Percentiles rank a stretch among this genome's conserved stretches.
Conservation (phyloP, 2,113 vertebrate species). For the Aspiorhynchus laticeps region DNA sequence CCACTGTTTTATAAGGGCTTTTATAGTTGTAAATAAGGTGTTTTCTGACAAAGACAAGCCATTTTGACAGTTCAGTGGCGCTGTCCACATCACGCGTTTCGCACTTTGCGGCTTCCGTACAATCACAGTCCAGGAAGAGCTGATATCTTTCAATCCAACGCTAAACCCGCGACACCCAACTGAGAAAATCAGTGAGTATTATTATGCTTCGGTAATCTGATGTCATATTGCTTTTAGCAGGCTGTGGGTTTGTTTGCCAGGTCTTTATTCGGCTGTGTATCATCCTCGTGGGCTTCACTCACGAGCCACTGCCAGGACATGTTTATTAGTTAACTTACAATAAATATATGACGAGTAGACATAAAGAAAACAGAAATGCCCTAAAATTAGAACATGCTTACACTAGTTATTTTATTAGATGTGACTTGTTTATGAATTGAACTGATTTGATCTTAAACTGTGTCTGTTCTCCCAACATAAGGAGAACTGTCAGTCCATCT, state of each 20-base stretch:
- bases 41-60: background rate
- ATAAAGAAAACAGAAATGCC: background rate
- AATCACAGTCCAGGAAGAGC: constrained; percentile 39
- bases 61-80: background rate
- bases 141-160: background rate
- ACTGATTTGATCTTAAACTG: background rate
- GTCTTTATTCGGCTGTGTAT: background rate
- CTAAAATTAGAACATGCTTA: background rate
- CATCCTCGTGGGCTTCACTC: constrained; percentile 4
- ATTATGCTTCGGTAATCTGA: background rate
- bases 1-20: background rate
- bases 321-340: background rate
- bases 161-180: background rate
- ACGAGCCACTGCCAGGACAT: background rate
- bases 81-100: background rate
- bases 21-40: background rate
- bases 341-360: background rate
- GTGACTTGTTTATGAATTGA: background rate
- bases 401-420: background rate
- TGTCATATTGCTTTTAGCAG: background rate
- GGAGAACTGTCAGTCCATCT: background rate
- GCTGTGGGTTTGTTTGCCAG: background rate
- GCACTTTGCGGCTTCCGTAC: constrained; percentile 47
- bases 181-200: background rate
- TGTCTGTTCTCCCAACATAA: background rate